Conservation (phyloP, 2,888 invertebrate species). For the Folsomia manolachei region DNA sequence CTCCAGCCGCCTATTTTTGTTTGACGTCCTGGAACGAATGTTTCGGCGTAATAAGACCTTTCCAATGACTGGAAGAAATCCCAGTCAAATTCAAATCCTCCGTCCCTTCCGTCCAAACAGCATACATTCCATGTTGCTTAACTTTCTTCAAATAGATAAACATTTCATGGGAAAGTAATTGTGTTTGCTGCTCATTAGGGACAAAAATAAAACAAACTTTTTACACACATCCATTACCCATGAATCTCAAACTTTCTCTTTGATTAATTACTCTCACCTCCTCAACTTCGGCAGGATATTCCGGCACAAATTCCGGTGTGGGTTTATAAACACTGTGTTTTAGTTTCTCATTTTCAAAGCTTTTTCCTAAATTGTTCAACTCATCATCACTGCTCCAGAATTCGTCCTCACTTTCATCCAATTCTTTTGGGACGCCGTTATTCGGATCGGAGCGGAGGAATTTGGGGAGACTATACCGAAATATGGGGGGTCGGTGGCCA, state of each 20-base stretch:
- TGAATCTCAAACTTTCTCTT: too few relatives aligned
- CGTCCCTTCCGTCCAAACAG: constrained; percentile 13
- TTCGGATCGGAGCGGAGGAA: background rate
- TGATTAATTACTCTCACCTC: background rate
- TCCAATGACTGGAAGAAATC: too few relatives aligned
- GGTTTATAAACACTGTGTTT: background rate
- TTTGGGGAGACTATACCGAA: background rate
- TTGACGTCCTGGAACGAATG: too few relatives aligned
- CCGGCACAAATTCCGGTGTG: constrained; percentile 7
- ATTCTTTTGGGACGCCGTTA: constrained; percentile 3
- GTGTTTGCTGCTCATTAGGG: too few relatives aligned
- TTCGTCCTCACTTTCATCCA: constrained; percentile 14
- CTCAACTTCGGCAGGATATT: constrained; percentile 8
- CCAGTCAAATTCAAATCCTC: background rate
- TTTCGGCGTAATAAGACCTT: too few relatives aligned
- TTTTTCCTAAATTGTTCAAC: background rate
- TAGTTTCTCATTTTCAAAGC: too few relatives aligned
- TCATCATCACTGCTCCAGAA: constrained; percentile 13
- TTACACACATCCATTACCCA: too few relatives aligned
- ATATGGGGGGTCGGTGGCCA: constrained; percentile 4
- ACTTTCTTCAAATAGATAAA: constrained; percentile 3
- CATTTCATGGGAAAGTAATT: constrained; percentile 3
- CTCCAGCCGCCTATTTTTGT: too few relatives aligned
- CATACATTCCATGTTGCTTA: constrained; percentile 14
- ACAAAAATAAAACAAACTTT: too few relatives aligned